Evolutionary conservation across 2,797 vertebrate species (phyloP), one percentile per base, ranked within the genome.

Genomic region (Coranthus polyacanthus): DNA sequence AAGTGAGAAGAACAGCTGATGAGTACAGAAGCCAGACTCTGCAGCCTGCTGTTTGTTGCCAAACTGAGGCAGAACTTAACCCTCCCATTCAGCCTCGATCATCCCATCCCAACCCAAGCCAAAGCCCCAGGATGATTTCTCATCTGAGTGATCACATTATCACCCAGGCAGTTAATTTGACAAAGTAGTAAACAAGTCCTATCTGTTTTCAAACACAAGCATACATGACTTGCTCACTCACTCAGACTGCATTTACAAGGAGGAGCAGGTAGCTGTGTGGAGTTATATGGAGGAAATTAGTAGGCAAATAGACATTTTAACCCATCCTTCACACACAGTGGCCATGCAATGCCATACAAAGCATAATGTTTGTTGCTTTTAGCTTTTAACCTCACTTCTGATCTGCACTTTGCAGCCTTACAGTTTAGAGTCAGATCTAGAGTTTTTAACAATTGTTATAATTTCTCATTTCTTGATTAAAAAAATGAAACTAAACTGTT

Each of bases 341-440:
- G 73, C 67, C 87, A 89, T 90, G 89, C 87, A 88, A 41, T 54
- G 82, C 81, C 68, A 76, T 50, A 79, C 75, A 84, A 79, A 87
- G 81, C 83, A 68, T 24, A 39, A 65, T 54, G 69, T 53, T 22
- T 67, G 15, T 44, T 59, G 12, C 41, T 52, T 34, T 44, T 18
- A 32, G 22, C 11, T 54, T 51, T 64, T 42, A 22, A 50, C 60
- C 15, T 52, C 52, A 47, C 32, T 34, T 12, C 29, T 56, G 20
- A 43, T 46, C 26, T 49, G 56, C 58, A 70, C 22, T 66, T 32
- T 65, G 20, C 62, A 52, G 54, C 24, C n/a, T 61, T 1, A 12
- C 20, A 46, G 18, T 41, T 11, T 26, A 38, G 7, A 44, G 34
- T 62, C 0, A 63, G 50, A 44, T 64, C 18, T 60, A 34, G 5